Conservation (phyloP, 2,113 vertebrate species). For the Amazona guildingii region DNA sequence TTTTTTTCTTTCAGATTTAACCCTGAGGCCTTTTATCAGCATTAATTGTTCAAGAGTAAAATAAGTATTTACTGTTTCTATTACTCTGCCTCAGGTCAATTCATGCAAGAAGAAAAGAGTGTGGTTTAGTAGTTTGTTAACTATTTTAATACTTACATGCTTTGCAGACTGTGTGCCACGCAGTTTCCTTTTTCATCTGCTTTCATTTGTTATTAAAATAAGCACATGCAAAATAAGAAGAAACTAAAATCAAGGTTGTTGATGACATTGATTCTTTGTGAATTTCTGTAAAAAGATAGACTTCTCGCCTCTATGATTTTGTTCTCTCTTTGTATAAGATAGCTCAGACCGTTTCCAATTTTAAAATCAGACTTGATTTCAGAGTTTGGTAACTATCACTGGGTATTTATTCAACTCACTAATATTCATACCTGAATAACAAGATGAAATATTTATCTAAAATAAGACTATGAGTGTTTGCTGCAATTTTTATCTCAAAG, state of each 20-base stretch:
- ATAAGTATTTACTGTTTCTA: slow-evolving; percentile 67
- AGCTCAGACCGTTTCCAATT: slow-evolving; percentile 39
- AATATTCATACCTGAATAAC: slow-evolving; percentile 59
- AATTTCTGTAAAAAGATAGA: slow-evolving; percentile 52
- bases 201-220: slow-evolving; percentile 44
- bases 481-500: slow-evolving; percentile 45
- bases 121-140: slow-evolving; percentile 45
- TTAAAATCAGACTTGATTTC: slow-evolving; percentile 62
- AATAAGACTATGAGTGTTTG: slow-evolving; percentile 46
- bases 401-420: slow-evolving; percentile 52
- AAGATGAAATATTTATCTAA: slow-evolving; percentile 38
- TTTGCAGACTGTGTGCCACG: slow-evolving; percentile 12
- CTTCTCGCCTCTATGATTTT: slow-evolving; percentile 48
- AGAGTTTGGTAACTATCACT: slow-evolving; percentile 36
- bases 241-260: neutral
- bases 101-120: slow-evolving; percentile 23
- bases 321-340: slow-evolving; percentile 39
- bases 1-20: slow-evolving; percentile 10
- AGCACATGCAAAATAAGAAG: neutral
- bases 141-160: slow-evolving; percentile 3
- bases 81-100: slow-evolving; percentile 48
- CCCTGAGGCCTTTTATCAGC: neutral
- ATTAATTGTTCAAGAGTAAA: slow-evolving; percentile 60
- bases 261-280: neutral
- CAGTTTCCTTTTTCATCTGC: slow-evolving; percentile 45